Evolutionary conservation across 2,113 vertebrate species (phyloP).

Genomic region (Gadus chalcogrammus): DNA sequence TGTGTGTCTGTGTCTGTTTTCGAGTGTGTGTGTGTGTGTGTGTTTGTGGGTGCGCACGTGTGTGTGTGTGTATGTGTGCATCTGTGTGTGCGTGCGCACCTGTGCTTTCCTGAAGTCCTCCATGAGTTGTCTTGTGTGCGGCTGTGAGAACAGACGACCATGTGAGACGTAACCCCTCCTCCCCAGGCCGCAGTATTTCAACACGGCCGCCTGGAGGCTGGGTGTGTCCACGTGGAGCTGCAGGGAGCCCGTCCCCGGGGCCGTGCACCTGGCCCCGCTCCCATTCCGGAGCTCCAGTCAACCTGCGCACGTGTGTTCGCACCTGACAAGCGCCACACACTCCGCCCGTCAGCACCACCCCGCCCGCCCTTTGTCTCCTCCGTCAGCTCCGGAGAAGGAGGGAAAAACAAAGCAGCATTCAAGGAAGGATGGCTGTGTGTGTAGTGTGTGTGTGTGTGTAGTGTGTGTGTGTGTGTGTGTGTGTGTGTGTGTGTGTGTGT

Average conservation of each 20-base stretch:
- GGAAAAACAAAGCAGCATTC: conserved; percentile 19
- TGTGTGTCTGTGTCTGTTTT: too few relatives aligned
- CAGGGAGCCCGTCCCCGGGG: conserved; percentile 63
- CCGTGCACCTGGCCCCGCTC: conserved; percentile 74
- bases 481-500: too few relatives aligned
- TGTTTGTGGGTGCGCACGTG: too few relatives aligned
- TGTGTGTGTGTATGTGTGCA: too few relatives aligned
- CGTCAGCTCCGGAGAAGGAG: conserved; percentile 43
- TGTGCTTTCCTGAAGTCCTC: too few relatives aligned
- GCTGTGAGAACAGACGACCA: conserved; percentile 40
- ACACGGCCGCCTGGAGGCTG: conserved; percentile 45
- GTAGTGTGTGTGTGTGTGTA: background rate
- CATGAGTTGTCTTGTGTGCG: background rate
- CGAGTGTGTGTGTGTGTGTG: too few relatives aligned
- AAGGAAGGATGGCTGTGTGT: conserved; percentile 1
- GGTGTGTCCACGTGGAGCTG: conserved; percentile 26
- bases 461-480: too few relatives aligned
- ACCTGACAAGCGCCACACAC: conserved; percentile 65
- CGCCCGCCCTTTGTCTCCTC: conserved; percentile 49
- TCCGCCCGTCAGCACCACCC: conserved; percentile 45
- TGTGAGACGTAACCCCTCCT: conserved; percentile 24
- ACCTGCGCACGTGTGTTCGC: conserved; percentile 73
- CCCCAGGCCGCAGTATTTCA: conserved; percentile 51
- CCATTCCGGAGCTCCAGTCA: conserved; percentile 73
- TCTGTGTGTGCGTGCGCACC: too few relatives aligned